Evolutionary conservation across 2,797 vertebrate species (phyloP).

Genomic region (Galaxias olidus): DNA sequence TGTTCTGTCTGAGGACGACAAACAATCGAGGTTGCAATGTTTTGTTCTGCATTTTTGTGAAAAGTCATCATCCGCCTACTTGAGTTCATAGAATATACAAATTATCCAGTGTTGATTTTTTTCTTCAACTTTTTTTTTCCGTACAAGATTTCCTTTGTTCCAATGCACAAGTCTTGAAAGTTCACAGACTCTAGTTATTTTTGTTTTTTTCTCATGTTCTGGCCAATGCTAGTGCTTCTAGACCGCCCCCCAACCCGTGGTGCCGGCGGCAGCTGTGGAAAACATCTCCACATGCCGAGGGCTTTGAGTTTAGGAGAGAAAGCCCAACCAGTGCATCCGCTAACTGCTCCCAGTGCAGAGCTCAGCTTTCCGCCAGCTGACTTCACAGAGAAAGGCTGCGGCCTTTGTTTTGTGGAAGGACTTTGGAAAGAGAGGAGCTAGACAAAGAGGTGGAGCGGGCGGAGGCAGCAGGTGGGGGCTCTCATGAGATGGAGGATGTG

Average conservation of each 20-base stretch:
- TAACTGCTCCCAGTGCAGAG: constrained; percentile 10
- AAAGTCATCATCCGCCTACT: constrained; percentile 36
- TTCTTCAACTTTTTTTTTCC: constrained; percentile 21
- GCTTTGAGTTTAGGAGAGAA: constrained; percentile 20
- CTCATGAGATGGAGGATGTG: not conserved
- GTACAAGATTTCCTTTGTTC: constrained; percentile 29
- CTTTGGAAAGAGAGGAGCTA: not conserved
- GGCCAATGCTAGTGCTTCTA: no score
- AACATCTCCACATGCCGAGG: constrained; percentile 14
- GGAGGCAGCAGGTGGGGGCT: not conserved
- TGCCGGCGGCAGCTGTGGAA: not conserved
- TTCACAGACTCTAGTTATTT: constrained; percentile 5
- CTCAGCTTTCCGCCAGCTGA: constrained; percentile 13
- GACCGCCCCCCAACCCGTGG: no score
- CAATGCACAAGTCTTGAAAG: constrained; percentile 17
- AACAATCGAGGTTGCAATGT: constrained; percentile 10
- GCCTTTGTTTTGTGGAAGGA: constrained; percentile 7
- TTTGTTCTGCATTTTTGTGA: constrained; percentile 12
- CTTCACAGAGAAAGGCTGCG: constrained; percentile 10
- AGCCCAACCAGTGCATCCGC: constrained; percentile 21
- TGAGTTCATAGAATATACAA: constrained; percentile 31
- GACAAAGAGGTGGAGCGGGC: not conserved
- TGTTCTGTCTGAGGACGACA: constrained; percentile 32
- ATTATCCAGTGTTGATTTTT: constrained; percentile 13
- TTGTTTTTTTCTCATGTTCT: not conserved